A percentile compares a stretch with the other conserved stretches of the same genome.
These are phyloP conservation scores for Sesamia inferens DNA, from an alignment of 2,888 invertebrate genomes.

Conservation along the genomic window DNA sequence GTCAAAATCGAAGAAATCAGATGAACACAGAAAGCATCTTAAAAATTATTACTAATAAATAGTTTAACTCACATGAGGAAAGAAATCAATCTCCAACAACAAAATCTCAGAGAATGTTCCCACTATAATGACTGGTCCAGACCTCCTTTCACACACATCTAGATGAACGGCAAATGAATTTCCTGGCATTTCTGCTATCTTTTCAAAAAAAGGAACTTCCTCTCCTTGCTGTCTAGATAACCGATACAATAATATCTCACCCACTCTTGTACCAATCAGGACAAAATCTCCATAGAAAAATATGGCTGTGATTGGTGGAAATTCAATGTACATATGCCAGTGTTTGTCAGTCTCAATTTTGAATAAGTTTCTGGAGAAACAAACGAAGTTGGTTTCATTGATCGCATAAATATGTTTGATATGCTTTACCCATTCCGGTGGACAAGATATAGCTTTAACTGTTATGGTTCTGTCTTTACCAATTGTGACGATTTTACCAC, in stretches of 20 bases:
- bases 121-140: conserved; percentile 78
- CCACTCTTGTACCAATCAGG: conserved; percentile 76
- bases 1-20: too few relatives aligned
- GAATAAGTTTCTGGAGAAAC: conserved; percentile 81
- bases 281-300: conserved; percentile 83
- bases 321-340: conserved; percentile 81
- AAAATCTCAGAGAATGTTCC: conserved; percentile 80
- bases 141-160: conserved; percentile 80
- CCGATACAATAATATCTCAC: conserved; percentile 80
- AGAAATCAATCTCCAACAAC: conserved; percentile 78
- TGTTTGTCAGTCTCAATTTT: conserved; percentile 81
- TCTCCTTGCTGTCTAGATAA: conserved; percentile 76
- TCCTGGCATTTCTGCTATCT: conserved; percentile 75
- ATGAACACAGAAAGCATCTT: neutral
- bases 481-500: conserved; percentile 78
- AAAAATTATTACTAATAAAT: neutral
- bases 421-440: conserved; percentile 80
- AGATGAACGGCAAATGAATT: conserved; percentile 80
- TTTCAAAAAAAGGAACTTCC: conserved; percentile 76
- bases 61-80: conserved; percentile 77
- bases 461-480: conserved; percentile 62
- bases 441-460: conserved; percentile 72
- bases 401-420: conserved; percentile 77
- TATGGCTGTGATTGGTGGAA: conserved; percentile 80
- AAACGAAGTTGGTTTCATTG: conserved; percentile 80